These are phyloP conservation scores for Cantharis nigra DNA, from an alignment of 2,888 invertebrate genomes.

Conservation along the genomic window DNA sequence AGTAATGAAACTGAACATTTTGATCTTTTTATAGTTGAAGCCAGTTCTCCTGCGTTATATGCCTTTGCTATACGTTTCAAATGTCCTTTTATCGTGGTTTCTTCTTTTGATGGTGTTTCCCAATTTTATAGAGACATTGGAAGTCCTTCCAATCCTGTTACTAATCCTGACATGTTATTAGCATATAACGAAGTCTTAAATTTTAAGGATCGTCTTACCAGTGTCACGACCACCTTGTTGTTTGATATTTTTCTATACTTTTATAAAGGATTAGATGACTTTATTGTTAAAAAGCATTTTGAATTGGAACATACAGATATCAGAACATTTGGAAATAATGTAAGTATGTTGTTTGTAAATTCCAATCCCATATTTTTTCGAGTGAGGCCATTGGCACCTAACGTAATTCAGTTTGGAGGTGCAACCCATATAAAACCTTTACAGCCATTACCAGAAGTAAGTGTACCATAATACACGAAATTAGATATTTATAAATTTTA, in stretches of 20 bases:
- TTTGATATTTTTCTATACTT: neutral
- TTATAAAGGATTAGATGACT: neutral
- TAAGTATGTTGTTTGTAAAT: slow-evolving; percentile 47
- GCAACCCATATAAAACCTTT: slow-evolving; percentile 39
- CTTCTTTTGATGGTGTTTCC: neutral
- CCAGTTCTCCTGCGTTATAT: neutral
- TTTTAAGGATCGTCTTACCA: slow-evolving; percentile 41
- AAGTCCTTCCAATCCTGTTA: slow-evolving; percentile 46
- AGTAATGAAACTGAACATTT: neutral
- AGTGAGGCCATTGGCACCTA: slow-evolving; percentile 44
- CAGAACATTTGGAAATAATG: slow-evolving; percentile 29
- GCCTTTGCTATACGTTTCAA: neutral
- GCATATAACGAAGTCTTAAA: slow-evolving; percentile 21
- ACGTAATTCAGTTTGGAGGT: slow-evolving; percentile 45
- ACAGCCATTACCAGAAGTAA: slow-evolving; percentile 42
- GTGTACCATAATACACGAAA: neutral
- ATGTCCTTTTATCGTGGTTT: neutral
- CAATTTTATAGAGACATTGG: slow-evolving; percentile 38
- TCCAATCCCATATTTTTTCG: slow-evolving; percentile 45
- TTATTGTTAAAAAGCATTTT: neutral
- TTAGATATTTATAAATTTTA: too few relatives aligned
- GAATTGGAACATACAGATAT: neutral
- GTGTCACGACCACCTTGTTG: neutral
- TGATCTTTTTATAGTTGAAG: neutral
- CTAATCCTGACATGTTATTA: slow-evolving; percentile 40